A percentile compares a stretch with the other conserved stretches of the same genome.
Evolutionary conservation across 1,140 invertebrate species (phyloP).

Genomic region (Euura saliciscinereae): DNA sequence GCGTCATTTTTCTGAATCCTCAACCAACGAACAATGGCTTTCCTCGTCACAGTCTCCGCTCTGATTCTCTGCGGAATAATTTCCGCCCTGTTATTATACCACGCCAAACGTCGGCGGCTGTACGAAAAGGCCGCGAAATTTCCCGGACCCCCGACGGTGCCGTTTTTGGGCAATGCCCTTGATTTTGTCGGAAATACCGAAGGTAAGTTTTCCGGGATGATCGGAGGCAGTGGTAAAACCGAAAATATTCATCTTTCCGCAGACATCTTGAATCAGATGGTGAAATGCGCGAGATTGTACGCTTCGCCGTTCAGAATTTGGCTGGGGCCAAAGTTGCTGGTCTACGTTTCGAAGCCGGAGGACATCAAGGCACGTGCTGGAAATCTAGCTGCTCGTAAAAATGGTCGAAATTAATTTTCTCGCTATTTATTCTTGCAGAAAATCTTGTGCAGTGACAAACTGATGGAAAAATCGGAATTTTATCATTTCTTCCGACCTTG

Average conservation of each 20-base stretch:
- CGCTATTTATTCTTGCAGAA: neutral
- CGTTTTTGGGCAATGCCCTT: conserved; percentile 63
- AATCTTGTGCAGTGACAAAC: conserved; percentile 34
- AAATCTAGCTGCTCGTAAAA: neutral
- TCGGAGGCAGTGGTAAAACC: too few species aligned
- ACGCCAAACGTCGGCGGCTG: neutral
- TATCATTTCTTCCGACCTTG: conserved; percentile 72
- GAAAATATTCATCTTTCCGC: neutral
- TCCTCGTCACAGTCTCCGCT: too few species aligned
- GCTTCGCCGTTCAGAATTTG: conserved; percentile 24
- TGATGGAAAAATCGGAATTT: conserved; percentile 69
- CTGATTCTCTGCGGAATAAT: too few species aligned
- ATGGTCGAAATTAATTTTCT: neutral
- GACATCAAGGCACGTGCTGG: conserved; percentile 33
- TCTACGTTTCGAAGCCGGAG: conserved; percentile 47
- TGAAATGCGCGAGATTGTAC: neutral
- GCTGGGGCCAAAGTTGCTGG: conserved; percentile 35
- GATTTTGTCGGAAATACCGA: conserved; percentile 55
- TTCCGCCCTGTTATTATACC: neutral
- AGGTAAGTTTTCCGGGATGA: conserved; percentile 44
- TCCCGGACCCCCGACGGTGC: conserved; percentile 37
- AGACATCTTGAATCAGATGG: neutral
- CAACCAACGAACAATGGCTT: too few species aligned
- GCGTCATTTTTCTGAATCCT: too few species aligned
- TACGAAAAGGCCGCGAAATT: conserved; percentile 1